Percentiles rank a stretch among this genome's conserved stretches.
phyloP scores from a whole-genome alignment of 2,888 invertebrate genomes.

The Drosophila emarginata region DNA sequence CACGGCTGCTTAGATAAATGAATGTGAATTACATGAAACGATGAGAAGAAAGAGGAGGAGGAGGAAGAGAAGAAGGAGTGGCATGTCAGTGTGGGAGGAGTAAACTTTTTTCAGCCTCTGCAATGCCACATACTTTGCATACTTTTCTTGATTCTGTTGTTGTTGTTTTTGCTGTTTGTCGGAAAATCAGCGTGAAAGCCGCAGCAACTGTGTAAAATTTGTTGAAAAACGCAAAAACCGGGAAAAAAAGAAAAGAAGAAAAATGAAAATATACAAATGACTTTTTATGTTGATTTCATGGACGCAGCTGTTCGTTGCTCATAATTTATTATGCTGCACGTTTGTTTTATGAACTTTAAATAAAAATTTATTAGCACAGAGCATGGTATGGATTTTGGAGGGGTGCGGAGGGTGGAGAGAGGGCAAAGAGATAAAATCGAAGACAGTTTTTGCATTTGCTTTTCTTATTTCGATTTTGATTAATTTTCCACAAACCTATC shows the following conservation, averaged over 20 bases:
- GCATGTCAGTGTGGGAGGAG: background rate
- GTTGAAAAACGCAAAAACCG: slow-evolving; percentile 31
- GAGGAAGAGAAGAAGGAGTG: slow-evolving; percentile 4
- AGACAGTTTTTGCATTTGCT: slow-evolving; percentile 41
- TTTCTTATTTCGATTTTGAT: slow-evolving; percentile 30
- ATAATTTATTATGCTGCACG: slow-evolving; percentile 67
- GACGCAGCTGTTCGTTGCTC: slow-evolving; percentile 67
- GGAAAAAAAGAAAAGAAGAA: slow-evolving; percentile 21
- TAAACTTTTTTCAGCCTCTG: slow-evolving; percentile 22
- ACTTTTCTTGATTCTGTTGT: slow-evolving; percentile 49
- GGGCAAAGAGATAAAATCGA: slow-evolving; percentile 33
- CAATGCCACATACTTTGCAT: slow-evolving; percentile 67
- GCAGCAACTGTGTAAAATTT: slow-evolving; percentile 62
- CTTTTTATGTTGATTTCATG: slow-evolving; percentile 78
- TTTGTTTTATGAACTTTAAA: slow-evolving; percentile 69
- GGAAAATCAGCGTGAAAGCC: slow-evolving; percentile 67
- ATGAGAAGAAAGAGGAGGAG: background rate
- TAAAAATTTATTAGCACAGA: slow-evolving; percentile 60
- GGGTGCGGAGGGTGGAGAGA: background rate
- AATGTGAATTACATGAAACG: slow-evolving; percentile 53
- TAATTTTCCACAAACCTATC: slow-evolving; percentile 40
- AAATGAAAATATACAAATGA: slow-evolving; percentile 66
- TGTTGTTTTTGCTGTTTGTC: slow-evolving; percentile 1
- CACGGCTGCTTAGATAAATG: slow-evolving; percentile 73
- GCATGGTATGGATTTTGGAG: slow-evolving; percentile 14